A percentile compares a stretch with the other conserved stretches of the same genome.
Evolutionary conservation across 2,113 vertebrate genomes (phyloP).

Genomic region (Trematocara macrostoma): DNA sequence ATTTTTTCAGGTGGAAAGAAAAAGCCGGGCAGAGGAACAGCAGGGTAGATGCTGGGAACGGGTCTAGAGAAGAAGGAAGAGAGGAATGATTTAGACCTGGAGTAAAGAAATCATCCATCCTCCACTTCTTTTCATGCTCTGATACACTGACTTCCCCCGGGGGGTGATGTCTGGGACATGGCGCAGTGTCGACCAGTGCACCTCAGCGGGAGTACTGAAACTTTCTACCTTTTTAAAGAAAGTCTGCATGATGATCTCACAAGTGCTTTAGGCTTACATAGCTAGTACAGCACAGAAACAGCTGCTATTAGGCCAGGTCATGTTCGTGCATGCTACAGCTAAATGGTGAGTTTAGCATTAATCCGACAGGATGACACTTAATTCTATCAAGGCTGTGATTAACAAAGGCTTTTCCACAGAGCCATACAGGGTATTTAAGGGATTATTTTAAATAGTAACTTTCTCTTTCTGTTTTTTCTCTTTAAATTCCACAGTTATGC

Average conservation of each 20-base stretch:
- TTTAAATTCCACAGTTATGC: neutral
- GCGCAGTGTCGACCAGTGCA: neutral
- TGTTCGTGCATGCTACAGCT: neutral
- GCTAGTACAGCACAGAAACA: neutral
- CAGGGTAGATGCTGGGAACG: neutral
- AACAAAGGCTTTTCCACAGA: neutral
- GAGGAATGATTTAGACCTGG: conserved; percentile 43
- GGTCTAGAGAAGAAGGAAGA: neutral
- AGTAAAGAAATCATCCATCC: conserved; percentile 41
- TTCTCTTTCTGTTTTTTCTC: neutral
- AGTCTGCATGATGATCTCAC: neutral
- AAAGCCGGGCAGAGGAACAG: neutral
- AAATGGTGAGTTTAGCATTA: neutral
- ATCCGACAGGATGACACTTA: neutral
- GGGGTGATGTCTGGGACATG: neutral
- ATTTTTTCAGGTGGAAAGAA: conserved; percentile 68
- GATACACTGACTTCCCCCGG: conserved; percentile 9
- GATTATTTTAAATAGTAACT: neutral
- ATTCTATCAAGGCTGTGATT: neutral
- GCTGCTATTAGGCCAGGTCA: neutral
- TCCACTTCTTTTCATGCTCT: conserved; percentile 45
- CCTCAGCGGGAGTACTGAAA: conserved; percentile 11
- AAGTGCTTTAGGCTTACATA: neutral
- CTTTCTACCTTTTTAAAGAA: conserved; percentile 16
- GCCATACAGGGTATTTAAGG: neutral